phyloP scores from a whole-genome alignment of 1,140 invertebrate genomes.

The Drosophila bocqueti region DNA sequence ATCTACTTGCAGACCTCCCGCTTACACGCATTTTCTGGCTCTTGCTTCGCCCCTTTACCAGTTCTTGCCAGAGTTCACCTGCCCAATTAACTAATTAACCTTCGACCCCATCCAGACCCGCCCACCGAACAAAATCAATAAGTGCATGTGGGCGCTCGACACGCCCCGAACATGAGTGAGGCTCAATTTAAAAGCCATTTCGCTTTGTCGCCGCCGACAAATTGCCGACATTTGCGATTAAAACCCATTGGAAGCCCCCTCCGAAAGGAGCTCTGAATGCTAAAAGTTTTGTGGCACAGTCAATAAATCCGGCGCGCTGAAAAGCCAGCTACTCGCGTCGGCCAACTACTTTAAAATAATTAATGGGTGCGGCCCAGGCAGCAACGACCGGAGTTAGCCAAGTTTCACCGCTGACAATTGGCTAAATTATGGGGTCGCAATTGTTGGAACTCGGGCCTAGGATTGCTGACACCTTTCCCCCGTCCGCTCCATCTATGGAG shows the following conservation, averaged over 20 bases:
- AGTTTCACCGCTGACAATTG: conserved; percentile 70
- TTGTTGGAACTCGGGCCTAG: conserved; percentile 19
- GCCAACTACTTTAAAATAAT: conserved; percentile 82
- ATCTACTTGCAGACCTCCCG: neutral
- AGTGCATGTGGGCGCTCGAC: conserved; percentile 56
- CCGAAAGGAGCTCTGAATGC: conserved; percentile 19
- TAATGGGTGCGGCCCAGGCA: conserved; percentile 76
- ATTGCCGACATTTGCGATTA: conserved; percentile 57
- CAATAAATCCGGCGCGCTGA: conserved; percentile 73
- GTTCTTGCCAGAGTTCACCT: conserved; percentile 29
- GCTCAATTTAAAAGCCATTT: conserved; percentile 72
- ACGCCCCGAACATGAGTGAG: conserved; percentile 61
- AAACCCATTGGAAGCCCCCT: conserved; percentile 43
- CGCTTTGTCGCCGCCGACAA: conserved; percentile 73
- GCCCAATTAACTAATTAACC: conserved; percentile 78
- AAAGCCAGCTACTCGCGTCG: conserved; percentile 65
- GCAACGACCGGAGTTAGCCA: conserved; percentile 43
- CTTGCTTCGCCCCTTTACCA: neutral
- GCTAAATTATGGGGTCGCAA: conserved; percentile 72
- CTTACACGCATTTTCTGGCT: neutral
- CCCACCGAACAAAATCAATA: conserved; percentile 65
- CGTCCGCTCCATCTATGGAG: conserved; percentile 6
- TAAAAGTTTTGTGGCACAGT: conserved; percentile 57
- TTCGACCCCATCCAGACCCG: conserved; percentile 41
- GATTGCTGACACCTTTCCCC: conserved; percentile 27